Evolutionary conservation across 2,888 invertebrate genomes (phyloP).

Genomic region (Epirrita christyi): DNA sequence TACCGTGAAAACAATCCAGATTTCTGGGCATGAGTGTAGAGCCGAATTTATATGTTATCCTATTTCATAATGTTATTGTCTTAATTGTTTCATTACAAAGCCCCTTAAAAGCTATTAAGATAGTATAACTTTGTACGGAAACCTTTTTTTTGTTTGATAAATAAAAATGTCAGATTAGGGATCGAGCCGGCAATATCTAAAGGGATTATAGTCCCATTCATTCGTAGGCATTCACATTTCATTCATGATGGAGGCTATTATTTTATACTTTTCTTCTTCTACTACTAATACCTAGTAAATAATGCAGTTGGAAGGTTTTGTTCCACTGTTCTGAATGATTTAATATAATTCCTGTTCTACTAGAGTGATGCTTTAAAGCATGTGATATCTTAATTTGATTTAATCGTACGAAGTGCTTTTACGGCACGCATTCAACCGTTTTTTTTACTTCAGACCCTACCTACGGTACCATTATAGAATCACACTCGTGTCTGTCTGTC

Average conservation of each 20-base stretch:
- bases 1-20: no score
- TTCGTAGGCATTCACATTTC: constrained; percentile 8
- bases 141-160: constrained; percentile 43
- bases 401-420: not conserved
- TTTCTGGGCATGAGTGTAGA: constrained; percentile 36
- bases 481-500: no score
- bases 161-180: constrained; percentile 35
- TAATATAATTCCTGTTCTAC: not conserved
- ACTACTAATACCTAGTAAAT: no score
- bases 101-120: constrained; percentile 59
- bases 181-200: constrained; percentile 14
- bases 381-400: not conserved
- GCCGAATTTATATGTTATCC: not conserved
- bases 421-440: not conserved
- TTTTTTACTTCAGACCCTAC: no score
- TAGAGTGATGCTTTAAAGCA: not conserved
- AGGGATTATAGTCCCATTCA: constrained; percentile 17
- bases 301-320: not conserved
- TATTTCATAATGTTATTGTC: constrained; percentile 47
- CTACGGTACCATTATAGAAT: no score
- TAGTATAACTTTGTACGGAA: constrained; percentile 51
- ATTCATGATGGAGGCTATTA: constrained; percentile 1
- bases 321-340: not conserved
- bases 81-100: constrained; percentile 74
- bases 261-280: no score